Evolutionary conservation across 2,888 invertebrate species (phyloP).

Genomic region (Nycteola revayana): DNA sequence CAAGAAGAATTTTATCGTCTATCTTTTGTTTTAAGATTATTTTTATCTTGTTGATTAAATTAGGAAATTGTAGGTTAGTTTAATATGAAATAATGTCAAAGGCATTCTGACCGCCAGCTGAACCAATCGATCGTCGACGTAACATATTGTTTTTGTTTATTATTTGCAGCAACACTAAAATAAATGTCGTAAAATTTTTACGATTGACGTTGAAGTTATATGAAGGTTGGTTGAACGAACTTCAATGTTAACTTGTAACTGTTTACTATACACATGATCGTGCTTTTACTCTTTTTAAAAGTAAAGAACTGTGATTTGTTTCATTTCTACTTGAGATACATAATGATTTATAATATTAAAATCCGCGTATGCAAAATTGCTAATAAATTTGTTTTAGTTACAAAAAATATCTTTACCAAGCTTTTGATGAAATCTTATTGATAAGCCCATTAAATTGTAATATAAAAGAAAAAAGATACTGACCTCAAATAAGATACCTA

Average conservation of each 20-base stretch:
- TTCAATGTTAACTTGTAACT: slow-evolving; percentile 7
- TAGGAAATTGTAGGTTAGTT: too few species aligned
- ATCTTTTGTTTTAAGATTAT: too few species aligned
- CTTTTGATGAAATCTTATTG: too few species aligned
- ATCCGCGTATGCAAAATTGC: too few species aligned
- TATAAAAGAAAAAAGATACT: slow-evolving; percentile 18
- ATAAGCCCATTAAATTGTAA: slow-evolving; percentile 11
- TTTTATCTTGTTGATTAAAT: too few species aligned
- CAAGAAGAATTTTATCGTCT: too few species aligned
- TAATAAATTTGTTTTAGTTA: too few species aligned
- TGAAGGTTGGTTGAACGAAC: slow-evolving; percentile 54
- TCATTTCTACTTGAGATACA: too few species aligned
- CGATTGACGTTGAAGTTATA: slow-evolving; percentile 35
- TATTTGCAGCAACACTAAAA: slow-evolving; percentile 30
- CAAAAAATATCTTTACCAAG: too few species aligned
- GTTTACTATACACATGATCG: slow-evolving; percentile 4
- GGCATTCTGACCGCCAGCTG: slow-evolving; percentile 15
- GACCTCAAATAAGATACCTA: slow-evolving; percentile 16
- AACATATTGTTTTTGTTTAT: slow-evolving; percentile 24
- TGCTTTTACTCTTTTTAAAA: too few species aligned
- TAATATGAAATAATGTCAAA: background rate
- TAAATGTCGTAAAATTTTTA: slow-evolving; percentile 34
- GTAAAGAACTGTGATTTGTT: too few species aligned
- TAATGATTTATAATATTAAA: too few species aligned
- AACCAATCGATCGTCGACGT: slow-evolving; percentile 21